These are phyloP conservation scores for Diadegma fenestrale DNA, from an alignment of 2,888 invertebrate genomes.

Conservation along the genomic window DNA sequence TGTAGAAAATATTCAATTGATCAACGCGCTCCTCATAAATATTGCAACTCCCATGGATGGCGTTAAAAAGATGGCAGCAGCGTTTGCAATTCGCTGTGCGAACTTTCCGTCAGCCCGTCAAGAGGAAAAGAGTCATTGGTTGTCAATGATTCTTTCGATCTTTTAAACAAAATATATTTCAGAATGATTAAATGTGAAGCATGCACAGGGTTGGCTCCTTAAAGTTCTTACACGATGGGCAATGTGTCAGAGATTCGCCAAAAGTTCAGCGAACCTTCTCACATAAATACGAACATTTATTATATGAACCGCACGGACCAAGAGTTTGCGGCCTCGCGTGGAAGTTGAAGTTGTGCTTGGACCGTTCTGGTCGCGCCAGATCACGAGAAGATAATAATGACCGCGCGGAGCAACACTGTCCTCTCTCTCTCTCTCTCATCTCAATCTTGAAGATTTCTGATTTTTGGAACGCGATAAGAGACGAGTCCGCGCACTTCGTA, in stretches of 20 bases:
- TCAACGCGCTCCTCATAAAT: slow-evolving; percentile 25
- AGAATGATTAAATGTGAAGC: background rate
- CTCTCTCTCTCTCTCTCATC: slow-evolving; percentile 55
- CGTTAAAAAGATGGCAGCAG: background rate
- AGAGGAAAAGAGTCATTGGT: background rate
- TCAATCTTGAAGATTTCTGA: slow-evolving; percentile 68
- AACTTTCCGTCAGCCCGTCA: background rate
- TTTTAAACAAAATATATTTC: background rate
- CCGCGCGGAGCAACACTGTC: slow-evolving; percentile 43
- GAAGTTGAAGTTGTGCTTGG: slow-evolving; percentile 53
- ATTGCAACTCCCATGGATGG: slow-evolving; percentile 2
- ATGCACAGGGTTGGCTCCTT: slow-evolving; percentile 1
- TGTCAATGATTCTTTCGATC: background rate
- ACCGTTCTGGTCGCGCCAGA: slow-evolving; percentile 65
- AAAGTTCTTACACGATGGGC: slow-evolving; percentile 34
- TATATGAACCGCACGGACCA: slow-evolving; percentile 57
- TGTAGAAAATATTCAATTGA: slow-evolving; percentile 32
- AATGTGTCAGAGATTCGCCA: slow-evolving; percentile 41
- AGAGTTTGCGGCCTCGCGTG: slow-evolving; percentile 30
- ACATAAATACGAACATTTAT: slow-evolving; percentile 69
- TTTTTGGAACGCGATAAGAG: slow-evolving; percentile 64
- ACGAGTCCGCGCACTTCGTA: slow-evolving; percentile 38
- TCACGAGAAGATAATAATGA: slow-evolving; percentile 65
- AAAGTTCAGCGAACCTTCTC: slow-evolving; percentile 62
- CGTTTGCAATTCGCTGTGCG: background rate